phyloP scores from a whole-genome alignment of 2,113 vertebrate genomes.

The Onychostruthus taczanowskii region DNA sequence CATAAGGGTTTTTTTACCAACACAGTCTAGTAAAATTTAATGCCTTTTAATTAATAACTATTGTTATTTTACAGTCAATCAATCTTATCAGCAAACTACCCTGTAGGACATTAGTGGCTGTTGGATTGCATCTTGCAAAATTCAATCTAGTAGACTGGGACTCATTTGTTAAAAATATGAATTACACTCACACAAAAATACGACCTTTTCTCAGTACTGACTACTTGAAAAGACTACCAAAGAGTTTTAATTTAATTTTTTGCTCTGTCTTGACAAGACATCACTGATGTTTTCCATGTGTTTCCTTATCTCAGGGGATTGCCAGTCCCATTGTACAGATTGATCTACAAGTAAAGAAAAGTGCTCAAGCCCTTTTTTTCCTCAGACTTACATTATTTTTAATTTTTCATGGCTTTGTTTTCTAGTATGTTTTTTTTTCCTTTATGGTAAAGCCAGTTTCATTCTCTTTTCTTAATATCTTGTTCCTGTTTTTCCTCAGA shows the following conservation, averaged over 20 bases:
- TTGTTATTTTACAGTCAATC: neutral
- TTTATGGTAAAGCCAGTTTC: slow-evolving; percentile 17
- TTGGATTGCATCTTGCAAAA: neutral
- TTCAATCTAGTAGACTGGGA: neutral
- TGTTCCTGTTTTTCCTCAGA: neutral
- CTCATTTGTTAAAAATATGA: neutral
- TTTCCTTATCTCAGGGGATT: neutral
- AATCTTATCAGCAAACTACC: neutral
- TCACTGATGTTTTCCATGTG: neutral
- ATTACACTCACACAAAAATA: neutral
- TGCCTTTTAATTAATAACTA: neutral
- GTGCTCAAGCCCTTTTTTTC: neutral
- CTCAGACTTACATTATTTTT: neutral
- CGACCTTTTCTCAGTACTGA: neutral
- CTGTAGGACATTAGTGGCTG: neutral
- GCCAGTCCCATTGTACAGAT: neutral
- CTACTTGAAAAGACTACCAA: neutral
- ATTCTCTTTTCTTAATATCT: slow-evolving; percentile 20
- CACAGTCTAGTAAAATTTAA: neutral
- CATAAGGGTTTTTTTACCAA: neutral
- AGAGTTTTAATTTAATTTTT: neutral
- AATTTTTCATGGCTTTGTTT: neutral
- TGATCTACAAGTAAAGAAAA: neutral
- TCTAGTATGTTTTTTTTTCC: neutral
- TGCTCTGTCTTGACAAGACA: neutral